Conservation (phyloP, 2,888 invertebrate genomes). For the Cryptophagus acutangulus region DNA sequence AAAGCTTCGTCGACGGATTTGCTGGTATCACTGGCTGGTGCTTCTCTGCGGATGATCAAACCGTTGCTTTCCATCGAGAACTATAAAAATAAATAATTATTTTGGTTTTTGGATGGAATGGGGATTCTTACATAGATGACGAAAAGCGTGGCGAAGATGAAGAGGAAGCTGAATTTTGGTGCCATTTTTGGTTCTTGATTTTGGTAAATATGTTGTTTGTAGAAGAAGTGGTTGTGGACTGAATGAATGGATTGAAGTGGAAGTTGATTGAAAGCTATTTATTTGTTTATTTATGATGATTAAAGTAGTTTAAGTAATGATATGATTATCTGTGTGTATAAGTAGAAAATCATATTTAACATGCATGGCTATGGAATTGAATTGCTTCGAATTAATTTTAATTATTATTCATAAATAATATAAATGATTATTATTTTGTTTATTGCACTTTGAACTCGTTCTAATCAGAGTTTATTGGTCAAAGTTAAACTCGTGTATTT, state of each 20-base stretch:
- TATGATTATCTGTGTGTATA: too few relatives aligned
- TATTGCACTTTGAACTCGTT: too few relatives aligned
- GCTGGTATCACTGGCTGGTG: slow-evolving; percentile 18
- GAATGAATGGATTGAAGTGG: slow-evolving; percentile 10
- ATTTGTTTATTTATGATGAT: too few relatives aligned
- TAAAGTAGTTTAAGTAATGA: too few relatives aligned
- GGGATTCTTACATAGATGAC: slow-evolving; percentile 26
- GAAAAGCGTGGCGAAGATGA: slow-evolving; percentile 23
- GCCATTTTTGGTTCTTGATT: slow-evolving; percentile 26
- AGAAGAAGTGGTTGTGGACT: not conserved
- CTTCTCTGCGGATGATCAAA: slow-evolving; percentile 19
- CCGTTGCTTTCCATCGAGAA: slow-evolving; percentile 14
- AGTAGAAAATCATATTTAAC: too few relatives aligned
- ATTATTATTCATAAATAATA: too few relatives aligned
- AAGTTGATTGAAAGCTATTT: too few relatives aligned
- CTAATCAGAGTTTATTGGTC: too few relatives aligned
- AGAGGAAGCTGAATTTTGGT: slow-evolving; percentile 25
- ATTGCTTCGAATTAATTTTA: too few relatives aligned
- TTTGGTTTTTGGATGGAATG: not conserved
- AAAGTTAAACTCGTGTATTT: too few relatives aligned
- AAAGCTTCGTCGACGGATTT: slow-evolving; percentile 32
- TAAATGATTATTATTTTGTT: too few relatives aligned
- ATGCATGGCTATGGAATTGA: too few relatives aligned
- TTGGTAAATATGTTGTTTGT: not conserved
- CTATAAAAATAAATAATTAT: slow-evolving; percentile 3